Conservation (phyloP, 2,797 vertebrate species). For the Hydrophis major region DNA sequence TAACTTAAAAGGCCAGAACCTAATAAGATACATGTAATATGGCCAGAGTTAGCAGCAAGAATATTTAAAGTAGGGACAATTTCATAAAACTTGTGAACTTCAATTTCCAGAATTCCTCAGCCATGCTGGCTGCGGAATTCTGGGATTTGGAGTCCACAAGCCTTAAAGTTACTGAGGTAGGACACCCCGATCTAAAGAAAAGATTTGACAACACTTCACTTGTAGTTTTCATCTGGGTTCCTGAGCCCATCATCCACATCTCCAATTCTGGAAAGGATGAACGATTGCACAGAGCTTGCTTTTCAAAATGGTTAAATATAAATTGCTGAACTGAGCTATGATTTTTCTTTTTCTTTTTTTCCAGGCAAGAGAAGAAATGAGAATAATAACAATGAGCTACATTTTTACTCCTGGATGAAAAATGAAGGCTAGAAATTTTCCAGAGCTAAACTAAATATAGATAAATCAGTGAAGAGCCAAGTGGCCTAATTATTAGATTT, state of each 20-base stretch:
- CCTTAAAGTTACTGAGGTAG: not conserved
- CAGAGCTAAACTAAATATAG: slow-evolving; percentile 3
- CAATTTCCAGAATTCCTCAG: not conserved
- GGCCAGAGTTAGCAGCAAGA: not conserved
- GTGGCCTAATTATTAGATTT: slow-evolving; percentile 17
- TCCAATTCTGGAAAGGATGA: not conserved
- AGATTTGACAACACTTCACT: not conserved
- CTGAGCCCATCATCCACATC: not conserved
- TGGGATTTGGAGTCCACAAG: not conserved
- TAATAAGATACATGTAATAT: not conserved
- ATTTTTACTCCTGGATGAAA: not conserved
- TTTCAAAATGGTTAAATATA: not conserved
- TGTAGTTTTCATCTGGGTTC: not conserved
- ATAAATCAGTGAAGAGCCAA: not conserved
- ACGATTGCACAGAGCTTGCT: not conserved
- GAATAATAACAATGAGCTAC: not conserved
- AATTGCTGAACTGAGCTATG: not conserved
- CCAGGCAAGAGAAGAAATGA: not conserved
- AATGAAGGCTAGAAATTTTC: not conserved
- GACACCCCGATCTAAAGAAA: not conserved
- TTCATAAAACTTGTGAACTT: not conserved
- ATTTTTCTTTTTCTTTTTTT: not conserved
- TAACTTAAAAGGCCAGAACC: not conserved
- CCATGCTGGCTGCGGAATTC: not conserved
- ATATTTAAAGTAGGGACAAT: not conserved